Percentiles rank a stretch among this genome's conserved stretches.
These are phyloP conservation scores for Chaitophorus viminalis DNA, from an alignment of 2,888 invertebrate species.

Conservation along the genomic window DNA sequence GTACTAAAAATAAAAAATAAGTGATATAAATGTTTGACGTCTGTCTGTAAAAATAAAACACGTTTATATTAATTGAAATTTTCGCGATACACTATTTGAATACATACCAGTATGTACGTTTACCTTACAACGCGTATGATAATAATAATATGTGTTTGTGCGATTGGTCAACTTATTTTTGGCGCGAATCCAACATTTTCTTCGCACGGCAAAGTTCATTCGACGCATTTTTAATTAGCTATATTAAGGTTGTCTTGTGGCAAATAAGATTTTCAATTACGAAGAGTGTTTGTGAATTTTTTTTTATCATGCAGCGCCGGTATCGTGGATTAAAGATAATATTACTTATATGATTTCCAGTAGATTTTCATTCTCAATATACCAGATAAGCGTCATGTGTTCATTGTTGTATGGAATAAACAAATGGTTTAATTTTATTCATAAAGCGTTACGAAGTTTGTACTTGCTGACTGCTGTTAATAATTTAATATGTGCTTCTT, in stretches of 20 bases:
- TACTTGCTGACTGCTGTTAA: too few species aligned
- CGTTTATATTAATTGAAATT: neutral
- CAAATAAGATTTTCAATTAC: slow-evolving; percentile 1
- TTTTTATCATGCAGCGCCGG: neutral
- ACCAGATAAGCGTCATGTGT: neutral
- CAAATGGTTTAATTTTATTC: neutral
- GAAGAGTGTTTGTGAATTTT: neutral
- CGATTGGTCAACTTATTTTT: slow-evolving; percentile 14
- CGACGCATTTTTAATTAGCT: slow-evolving; percentile 24
- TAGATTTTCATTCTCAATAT: neutral
- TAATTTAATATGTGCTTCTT: too few species aligned
- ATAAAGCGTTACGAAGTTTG: too few species aligned
- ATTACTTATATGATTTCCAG: neutral
- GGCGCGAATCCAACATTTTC: slow-evolving; percentile 7
- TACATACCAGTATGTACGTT: neutral
- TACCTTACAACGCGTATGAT: neutral
- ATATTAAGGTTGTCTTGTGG: neutral
- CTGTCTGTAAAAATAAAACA: neutral
- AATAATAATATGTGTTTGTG: neutral
- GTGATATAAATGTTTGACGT: neutral
- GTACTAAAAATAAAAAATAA: neutral
- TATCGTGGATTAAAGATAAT: neutral
- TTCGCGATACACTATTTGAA: neutral
- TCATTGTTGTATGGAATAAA: neutral
- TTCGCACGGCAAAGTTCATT: neutral